Conservation (phyloP, 2,888 invertebrate species). For the Epinotia ramella region DNA sequence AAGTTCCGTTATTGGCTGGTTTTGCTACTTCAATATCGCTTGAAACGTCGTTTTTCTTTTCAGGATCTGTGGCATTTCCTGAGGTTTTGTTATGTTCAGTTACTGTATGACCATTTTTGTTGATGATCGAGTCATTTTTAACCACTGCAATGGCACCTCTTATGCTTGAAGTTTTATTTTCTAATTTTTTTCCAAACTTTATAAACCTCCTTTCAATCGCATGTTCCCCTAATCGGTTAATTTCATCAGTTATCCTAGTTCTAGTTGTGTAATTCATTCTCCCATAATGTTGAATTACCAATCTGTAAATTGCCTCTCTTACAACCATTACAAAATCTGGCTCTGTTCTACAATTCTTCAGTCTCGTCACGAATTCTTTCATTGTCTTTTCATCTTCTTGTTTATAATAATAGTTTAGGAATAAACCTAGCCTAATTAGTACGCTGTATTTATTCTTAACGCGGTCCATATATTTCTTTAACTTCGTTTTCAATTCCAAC, state of each 20-base stretch:
- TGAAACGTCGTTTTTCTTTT: background rate
- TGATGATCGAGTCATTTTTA: background rate
- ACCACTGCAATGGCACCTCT: background rate
- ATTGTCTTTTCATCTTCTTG: constrained; percentile 10
- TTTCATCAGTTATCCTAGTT: constrained; percentile 10
- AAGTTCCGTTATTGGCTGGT: background rate
- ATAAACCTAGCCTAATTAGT: background rate
- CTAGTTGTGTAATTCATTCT: constrained; percentile 20
- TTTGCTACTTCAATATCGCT: background rate
- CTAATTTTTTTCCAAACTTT: background rate
- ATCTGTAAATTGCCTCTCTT: background rate
- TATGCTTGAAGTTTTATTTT: background rate
- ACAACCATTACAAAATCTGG: background rate
- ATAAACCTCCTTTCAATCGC: background rate
- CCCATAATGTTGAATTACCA: constrained; percentile 28
- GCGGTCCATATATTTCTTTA: background rate
- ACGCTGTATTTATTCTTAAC: background rate
- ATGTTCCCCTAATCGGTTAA: constrained; percentile 11
- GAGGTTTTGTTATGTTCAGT: background rate
- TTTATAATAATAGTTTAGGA: constrained; percentile 18
- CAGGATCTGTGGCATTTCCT: background rate
- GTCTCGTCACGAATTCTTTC: background rate
- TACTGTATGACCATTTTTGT: background rate
- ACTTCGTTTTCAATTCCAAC: background rate
- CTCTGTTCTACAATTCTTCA: background rate